A percentile compares a stretch with the other conserved stretches of the same genome.
Conservation (phyloP, 1,140 invertebrate genomes). For the Eumeta japonica region DNA sequence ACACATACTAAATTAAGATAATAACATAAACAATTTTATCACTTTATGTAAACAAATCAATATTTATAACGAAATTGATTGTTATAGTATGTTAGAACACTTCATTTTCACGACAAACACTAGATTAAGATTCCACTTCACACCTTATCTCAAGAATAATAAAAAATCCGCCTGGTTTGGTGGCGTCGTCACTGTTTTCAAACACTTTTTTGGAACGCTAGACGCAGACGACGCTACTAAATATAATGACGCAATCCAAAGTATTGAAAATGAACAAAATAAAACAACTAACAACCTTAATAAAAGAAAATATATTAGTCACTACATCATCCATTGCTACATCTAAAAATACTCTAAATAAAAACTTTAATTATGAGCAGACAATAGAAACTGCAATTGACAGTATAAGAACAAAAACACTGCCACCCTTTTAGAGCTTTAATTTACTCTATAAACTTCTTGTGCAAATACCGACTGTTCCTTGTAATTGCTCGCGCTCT, state of each 20-base stretch:
- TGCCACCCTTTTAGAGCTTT: too few species aligned
- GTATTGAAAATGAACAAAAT: constrained; percentile 8
- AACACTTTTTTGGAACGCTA: constrained; percentile 12
- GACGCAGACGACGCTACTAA: constrained; percentile 12
- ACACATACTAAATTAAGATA: too few species aligned
- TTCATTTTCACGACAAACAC: too few species aligned
- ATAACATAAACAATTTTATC: constrained; percentile 8
- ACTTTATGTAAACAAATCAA: constrained; percentile 12
- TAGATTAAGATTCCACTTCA: constrained; percentile 10
- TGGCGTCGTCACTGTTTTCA: constrained; percentile 9
- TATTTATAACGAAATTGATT: constrained; percentile 9
- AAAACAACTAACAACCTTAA: constrained; percentile 7
- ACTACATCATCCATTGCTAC: too few species aligned
- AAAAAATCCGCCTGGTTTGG: constrained; percentile 12
- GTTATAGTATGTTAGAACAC: constrained; percentile 9
- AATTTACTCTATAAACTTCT: too few species aligned
- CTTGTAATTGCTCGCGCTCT: too few species aligned
- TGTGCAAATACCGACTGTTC: too few species aligned
- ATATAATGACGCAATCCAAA: constrained; percentile 13
- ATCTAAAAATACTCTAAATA: too few species aligned
- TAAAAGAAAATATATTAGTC: constrained; percentile 14
- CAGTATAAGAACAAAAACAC: too few species aligned
- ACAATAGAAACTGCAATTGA: too few species aligned
- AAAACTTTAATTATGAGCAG: too few species aligned
- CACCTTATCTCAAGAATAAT: too few species aligned